A percentile compares a stretch with the other conserved stretches of the same genome.
These are phyloP conservation scores for Diplazon laetatorius DNA, from an alignment of 2,888 invertebrate genomes.

Conservation along the genomic window DNA sequence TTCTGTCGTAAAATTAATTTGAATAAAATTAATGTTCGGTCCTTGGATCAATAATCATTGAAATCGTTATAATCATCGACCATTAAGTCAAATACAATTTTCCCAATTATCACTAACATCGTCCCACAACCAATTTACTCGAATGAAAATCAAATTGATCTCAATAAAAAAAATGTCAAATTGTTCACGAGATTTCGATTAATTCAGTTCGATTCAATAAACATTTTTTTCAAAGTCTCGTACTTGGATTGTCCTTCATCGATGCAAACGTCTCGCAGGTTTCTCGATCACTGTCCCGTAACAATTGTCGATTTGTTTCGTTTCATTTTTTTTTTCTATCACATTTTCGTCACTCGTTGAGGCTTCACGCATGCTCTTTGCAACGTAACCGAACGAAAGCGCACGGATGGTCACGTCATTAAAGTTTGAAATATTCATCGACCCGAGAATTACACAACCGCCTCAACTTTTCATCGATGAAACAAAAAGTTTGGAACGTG, in stretches of 20 bases:
- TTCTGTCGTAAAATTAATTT: too few species aligned
- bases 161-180: too few species aligned
- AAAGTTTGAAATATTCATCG: conserved; percentile 50
- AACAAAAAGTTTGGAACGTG: conserved; percentile 19
- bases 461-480: conserved; percentile 33
- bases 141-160: too few species aligned
- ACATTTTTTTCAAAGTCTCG: not conserved
- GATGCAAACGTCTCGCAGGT: conserved; percentile 19
- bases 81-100: too few species aligned
- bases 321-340: conserved; percentile 18
- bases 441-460: not conserved
- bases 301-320: too few species aligned
- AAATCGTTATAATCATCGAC: too few species aligned
- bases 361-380: not conserved
- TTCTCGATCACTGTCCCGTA: conserved; percentile 40
- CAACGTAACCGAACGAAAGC: conserved; percentile 1
- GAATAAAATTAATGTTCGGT: too few species aligned
- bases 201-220: too few species aligned
- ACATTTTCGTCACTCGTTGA: not conserved
- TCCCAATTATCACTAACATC: too few species aligned
- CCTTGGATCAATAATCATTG: too few species aligned
- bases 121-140: too few species aligned
- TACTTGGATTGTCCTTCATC: conserved; percentile 53
- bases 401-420: not conserved
- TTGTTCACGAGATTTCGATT: too few species aligned